These are phyloP conservation scores for Ptiloglossa arizonensis DNA, from an alignment of 1,140 invertebrate species.

Conservation along the genomic window DNA sequence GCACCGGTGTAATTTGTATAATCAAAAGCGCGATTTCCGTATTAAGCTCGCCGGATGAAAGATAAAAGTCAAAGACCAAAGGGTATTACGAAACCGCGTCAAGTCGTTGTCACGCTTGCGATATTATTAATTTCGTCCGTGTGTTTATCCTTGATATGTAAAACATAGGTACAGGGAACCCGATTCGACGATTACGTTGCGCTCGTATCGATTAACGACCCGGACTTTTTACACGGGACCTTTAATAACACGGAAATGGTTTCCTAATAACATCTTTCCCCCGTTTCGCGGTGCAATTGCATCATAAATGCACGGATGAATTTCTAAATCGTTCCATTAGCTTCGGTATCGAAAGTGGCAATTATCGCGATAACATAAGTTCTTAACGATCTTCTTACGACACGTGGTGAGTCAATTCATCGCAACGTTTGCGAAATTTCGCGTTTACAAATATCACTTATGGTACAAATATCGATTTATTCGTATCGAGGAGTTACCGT, in stretches of 20 bases:
- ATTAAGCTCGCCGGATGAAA: neutral
- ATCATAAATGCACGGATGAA: neutral
- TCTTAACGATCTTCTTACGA: neutral
- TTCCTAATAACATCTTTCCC: conserved; percentile 33
- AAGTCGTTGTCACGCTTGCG: neutral
- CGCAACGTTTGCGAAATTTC: neutral
- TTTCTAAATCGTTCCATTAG: conserved; percentile 27
- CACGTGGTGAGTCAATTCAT: neutral
- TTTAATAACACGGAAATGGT: conserved; percentile 41
- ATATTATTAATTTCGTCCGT: neutral
- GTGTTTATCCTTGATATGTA: neutral
- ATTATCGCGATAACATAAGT: conserved; percentile 21
- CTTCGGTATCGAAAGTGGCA: neutral
- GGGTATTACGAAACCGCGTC: neutral
- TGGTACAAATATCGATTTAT: no score
- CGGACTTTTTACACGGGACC: neutral
- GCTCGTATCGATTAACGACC: neutral
- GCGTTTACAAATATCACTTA: no score
- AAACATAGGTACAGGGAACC: neutral
- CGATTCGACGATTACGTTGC: neutral
- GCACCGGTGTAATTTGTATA: conserved; percentile 28
- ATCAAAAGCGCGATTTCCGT: conserved; percentile 34
- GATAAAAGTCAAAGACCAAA: neutral
- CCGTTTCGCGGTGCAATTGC: neutral
- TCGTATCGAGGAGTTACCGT: no score